Conservation (phyloP, 2,113 vertebrate genomes). For the Pomatostomus ruficeps region DNA sequence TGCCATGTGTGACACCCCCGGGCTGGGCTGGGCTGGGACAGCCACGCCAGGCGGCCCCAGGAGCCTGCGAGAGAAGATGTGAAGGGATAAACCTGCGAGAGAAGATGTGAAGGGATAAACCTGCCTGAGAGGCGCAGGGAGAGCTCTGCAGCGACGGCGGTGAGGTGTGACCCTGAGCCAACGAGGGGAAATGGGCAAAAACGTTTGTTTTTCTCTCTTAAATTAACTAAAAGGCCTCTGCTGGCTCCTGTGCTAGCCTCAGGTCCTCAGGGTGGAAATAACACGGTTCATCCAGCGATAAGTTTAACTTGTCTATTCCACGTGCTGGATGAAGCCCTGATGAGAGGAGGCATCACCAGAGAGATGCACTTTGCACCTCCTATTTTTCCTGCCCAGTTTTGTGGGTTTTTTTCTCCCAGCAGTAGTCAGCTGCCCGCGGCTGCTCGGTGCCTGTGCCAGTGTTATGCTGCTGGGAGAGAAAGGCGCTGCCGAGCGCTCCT, state of each 20-base stretch:
- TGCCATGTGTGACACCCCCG: neutral
- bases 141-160: rapidly evolving
- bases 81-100: neutral
- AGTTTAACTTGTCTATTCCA: neutral
- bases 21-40: neutral
- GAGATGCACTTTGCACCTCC: neutral
- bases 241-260: neutral
- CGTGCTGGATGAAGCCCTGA: neutral
- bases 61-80: neutral
- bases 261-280: neutral
- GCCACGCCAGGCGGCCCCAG: rapidly evolving
- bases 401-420: neutral
- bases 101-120: neutral
- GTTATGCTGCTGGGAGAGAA: conserved; percentile 74
- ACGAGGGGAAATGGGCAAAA: rapidly evolving
- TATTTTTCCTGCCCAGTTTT: neutral
- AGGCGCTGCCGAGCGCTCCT: neutral
- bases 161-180: neutral
- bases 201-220: rapidly evolving
- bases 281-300: neutral
- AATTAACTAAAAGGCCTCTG: neutral
- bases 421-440: conserved; percentile 67
- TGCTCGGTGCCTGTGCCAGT: conserved; percentile 50
- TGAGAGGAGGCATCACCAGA: neutral
- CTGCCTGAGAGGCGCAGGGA: rapidly evolving